Base-by-base conservation (phyloP, 2,113 vertebrate species). In the Gambusia holbrooki region DNA sequence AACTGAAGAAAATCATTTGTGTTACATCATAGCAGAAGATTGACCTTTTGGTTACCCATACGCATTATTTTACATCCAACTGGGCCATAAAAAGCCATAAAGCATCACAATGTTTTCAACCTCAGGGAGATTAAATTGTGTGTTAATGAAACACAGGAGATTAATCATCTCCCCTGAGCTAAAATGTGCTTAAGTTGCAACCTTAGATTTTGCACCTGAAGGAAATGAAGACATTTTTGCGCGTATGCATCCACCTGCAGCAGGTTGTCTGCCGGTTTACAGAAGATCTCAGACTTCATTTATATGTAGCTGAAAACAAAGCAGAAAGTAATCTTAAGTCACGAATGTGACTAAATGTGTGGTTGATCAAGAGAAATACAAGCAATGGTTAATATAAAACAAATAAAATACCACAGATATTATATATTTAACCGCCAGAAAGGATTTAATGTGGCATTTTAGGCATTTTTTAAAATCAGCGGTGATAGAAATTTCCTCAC, bases 91-190 rank as follows among this genome's bases (percentile, higher is more conserved):
- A 82, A 83, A 54, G 66, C 60, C 19, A 66, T 73, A 80, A 74
- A 67, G 74, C 84, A 69, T 48, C 35, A 64, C 70, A 68, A 71
- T 69, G 65, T 60, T 60, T 32, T 13, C 45, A 22, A 35, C 81
- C 74, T 33, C 0, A 0, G 84, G 90, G 89, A 83, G 70, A 66
- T 40, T 0, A 3, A 67, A 70, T 64, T 62, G 33, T 45, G 58
- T 25, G 70, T 75, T 92, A 90, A 88, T 87, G 66, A 87, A 88
- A 76, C 92, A 89, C 90, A 68, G 35, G 92, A 87, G 93, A 91
- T 90, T 91, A 92, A 92, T 90, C 84, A 90, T 62, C 64, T 66
- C 73, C 73, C n/a, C 74, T 79, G 63, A 79, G 61, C 85, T n/a
- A 25, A 84, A 82, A 84, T 33, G 29, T 86, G 85, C 88, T 87